Evolutionary conservation across 2,113 vertebrate species (phyloP), one percentile per base, ranked within the genome.

Genomic region (Periophthalmus modestus): DNA sequence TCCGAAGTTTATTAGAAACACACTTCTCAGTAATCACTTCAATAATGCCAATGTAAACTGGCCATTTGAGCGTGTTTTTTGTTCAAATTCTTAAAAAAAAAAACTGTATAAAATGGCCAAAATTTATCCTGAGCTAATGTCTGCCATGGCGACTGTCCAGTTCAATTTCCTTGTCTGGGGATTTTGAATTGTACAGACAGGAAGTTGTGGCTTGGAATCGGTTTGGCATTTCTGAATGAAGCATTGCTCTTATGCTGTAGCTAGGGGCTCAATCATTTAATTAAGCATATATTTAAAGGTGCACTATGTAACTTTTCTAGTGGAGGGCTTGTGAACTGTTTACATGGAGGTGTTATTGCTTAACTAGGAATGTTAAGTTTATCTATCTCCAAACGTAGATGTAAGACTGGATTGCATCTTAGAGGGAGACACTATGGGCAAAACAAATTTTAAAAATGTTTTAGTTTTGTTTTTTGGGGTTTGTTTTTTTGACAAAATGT

Each of bases 181-280:
- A 75, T 77, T 57, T 46, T 68, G 62, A 82, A 78, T 79, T 65
- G 74, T 66, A 68, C 72, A 80, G 24, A 33, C 74, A 87, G 88
- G 86, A 90, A 85, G 79, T 88, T 7, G 7, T 55, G 63, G 19
- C 36, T 46, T 21, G 16, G 46, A 34, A 24, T 62, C 16, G 19
- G 59, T 62, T 28, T 62, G 59, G 14, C 14, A 5, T 59, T 24
- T 28, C 23, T 59, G 57, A 59, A 59, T 28, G 21, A 23, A 59
- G 57, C 57, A 59, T 28, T 4, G 5, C 3, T 13, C 57, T 28
- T 28, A 13, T 15, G 12, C 57, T 10, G 5, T 7, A n/a, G 6
- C 19, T 18, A 18, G 15, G 16, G 4, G 3, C n/a, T 11, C 7
- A 9, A 55, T 9, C 2, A 18, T 15, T 54, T n/a, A 16, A 54